phyloP scores from a whole-genome alignment of 2,113 vertebrate genomes.

The Laterallus jamaicensis region DNA sequence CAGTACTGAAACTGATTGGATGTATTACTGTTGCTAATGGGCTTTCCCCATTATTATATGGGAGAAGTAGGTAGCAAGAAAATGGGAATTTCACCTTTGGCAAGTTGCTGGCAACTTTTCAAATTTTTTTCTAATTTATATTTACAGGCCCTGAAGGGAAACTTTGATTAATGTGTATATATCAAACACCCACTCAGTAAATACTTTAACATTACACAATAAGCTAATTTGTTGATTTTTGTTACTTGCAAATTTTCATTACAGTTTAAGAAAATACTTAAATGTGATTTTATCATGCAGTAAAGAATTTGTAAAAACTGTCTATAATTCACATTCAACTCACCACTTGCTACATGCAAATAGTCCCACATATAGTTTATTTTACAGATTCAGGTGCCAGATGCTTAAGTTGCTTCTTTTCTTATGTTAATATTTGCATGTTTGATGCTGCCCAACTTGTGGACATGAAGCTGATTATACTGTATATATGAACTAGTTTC shows the following conservation, averaged over 20 bases:
- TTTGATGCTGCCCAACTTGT: background rate
- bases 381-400: background rate
- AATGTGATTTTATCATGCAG: background rate
- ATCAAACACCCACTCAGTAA: background rate
- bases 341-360: background rate
- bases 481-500: background rate
- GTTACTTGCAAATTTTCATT: background rate
- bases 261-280: background rate
- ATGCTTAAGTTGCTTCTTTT: background rate
- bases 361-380: background rate
- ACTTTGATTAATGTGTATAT: background rate
- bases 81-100: background rate
- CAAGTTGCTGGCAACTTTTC: background rate
- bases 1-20: background rate
- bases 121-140: background rate
- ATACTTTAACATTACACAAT: background rate
- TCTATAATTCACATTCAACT: background rate
- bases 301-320: background rate
- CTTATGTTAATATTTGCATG: background rate
- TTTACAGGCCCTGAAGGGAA: background rate
- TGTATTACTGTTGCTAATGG: background rate
- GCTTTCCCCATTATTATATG: background rate
- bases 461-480: background rate
- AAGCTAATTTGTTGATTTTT: background rate
- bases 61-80: background rate